Evolutionary conservation across 2,888 invertebrate genomes (phyloP), one percentile per base, ranked within the genome.

Genomic region (Zaprionus lineosus): DNA sequence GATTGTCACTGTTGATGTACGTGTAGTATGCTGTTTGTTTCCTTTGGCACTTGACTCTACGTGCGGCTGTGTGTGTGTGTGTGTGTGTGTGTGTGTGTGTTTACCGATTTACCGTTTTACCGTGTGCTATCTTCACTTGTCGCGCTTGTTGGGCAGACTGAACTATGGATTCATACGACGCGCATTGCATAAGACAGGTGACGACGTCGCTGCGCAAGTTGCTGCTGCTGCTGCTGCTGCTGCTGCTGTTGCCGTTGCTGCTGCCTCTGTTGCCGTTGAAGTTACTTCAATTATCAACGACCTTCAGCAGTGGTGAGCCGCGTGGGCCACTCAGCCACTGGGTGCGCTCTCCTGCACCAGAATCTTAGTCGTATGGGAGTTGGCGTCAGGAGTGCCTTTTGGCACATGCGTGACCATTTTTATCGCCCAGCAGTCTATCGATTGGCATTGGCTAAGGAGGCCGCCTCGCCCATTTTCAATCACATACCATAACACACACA

Each of bases 391-490:
- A 74, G 78, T 77, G 78, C 14, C 56, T 43, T 24, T 24, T 39
- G 52, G 58, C 65, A 71, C 57, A 61, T 66, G 75, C 83, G 75
- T 82, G 78, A 78, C 78, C 78, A 78, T 78, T 78, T 78, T 75
- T 47, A 72, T 58, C 53, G 69, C 66, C 48, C 36, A n/a, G n/a
- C n/a, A 43, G 29, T 58, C 65, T 58, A 69, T 73, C 43, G 69
- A 73, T 69, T 69, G 48, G 63, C 65, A 59, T 51, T 68, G 61
- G 29, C 52, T 51, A 61, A 71, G 71, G 82, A 82, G 78, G 75
- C 73, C 73, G 70, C 67, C 65, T 66, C 53, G 58, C 78, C 73
- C 56, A 61, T 44, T 14, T 26, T 1, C 37, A 8, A 18, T 12
- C 19, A 18, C 47, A 40, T 52, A 29, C n/a, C n/a, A n/a, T n/a